Conservation (phyloP, 1,140 invertebrate genomes). For the Brachystomella parvula region DNA sequence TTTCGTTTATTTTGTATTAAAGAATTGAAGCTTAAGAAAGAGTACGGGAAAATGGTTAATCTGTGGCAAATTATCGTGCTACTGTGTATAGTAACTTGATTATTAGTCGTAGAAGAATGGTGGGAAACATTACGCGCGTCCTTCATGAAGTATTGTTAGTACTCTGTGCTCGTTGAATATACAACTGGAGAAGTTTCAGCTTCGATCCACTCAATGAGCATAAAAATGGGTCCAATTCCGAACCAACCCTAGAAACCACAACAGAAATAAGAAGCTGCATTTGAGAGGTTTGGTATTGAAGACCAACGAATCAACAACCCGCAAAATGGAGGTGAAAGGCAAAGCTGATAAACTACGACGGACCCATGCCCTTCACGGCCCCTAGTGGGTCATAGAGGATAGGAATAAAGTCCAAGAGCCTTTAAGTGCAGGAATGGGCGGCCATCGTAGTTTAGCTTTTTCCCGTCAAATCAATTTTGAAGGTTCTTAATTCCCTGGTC, state of each 20-base stretch:
- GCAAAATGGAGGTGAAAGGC: too few relatives aligned
- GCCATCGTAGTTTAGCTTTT: background rate
- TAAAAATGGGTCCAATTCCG: constrained; percentile 34
- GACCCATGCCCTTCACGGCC: background rate
- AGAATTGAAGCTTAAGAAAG: too few relatives aligned
- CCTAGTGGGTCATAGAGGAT: background rate
- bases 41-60: too few relatives aligned
- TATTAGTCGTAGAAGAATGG: too few relatives aligned
- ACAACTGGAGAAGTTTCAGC: constrained; percentile 36
- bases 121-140: too few relatives aligned
- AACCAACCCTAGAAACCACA: constrained; percentile 22
- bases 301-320: too few relatives aligned
- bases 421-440: background rate
- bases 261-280: background rate
- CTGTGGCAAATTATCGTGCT: too few relatives aligned
- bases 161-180: constrained; percentile 34
- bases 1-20: too few relatives aligned
- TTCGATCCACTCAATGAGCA: constrained; percentile 36
- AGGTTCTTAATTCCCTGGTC: background rate
- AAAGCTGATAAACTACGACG: background rate
- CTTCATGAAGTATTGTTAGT: constrained; percentile 4
- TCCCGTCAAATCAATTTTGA: background rate
- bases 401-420: background rate
- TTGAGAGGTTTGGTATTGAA: background rate
- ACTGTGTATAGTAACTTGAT: too few relatives aligned